Base-by-base conservation (phyloP, 2,797 vertebrate species). In the Anabacerthia variegaticeps region DNA sequence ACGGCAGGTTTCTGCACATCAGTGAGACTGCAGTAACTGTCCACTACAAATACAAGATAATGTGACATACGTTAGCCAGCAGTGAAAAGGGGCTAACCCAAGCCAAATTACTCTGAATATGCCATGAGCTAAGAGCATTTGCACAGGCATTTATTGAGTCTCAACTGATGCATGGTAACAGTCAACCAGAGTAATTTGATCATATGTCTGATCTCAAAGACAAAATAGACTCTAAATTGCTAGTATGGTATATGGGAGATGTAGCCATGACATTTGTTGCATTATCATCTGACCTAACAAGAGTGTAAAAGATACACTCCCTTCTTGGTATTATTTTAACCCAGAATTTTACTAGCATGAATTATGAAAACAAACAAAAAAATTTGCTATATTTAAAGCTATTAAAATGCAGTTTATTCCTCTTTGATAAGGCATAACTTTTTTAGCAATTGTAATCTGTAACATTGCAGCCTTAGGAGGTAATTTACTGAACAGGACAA, bases 401-500 rank as follows among this genome's bases (percentile, higher is more conserved):
- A 58, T 88, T 97, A 97, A 97, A 93, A 78, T 85, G 72, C 21
- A 91, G 71, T 96, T 90, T 91, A 95, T 92, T 95, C 67, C 84
- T 93, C 79, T 95, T 92, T 87, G 85, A 97, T 95, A 97, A 92
- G 92, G 89, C 75, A 54, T 94, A 96, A 96, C 88, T 96, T 97
- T 97, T 94, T 95, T 85, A 97, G 96, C 92, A 96, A 88, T 96
- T 97, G 94, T 96, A 97, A 97, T 96, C 96, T 98, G 97, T 95
- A 97, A 96, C 95, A 97, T 95, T 97, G 97, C 97, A 98, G 96
- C 98, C 97, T 98, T 96, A 98, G 97, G 97, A 98, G 96, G 97
- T 97, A 98, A 98, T 98, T 98, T 98, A 96, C 94, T 97, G 98
- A 98, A 98, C 97, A 98, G 96, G 96, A 97, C 96, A 97, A 97